Evolutionary conservation across 2,888 invertebrate species (phyloP), one percentile per base, ranked within the genome.

Genomic region (Apamea epomidion): DNA sequence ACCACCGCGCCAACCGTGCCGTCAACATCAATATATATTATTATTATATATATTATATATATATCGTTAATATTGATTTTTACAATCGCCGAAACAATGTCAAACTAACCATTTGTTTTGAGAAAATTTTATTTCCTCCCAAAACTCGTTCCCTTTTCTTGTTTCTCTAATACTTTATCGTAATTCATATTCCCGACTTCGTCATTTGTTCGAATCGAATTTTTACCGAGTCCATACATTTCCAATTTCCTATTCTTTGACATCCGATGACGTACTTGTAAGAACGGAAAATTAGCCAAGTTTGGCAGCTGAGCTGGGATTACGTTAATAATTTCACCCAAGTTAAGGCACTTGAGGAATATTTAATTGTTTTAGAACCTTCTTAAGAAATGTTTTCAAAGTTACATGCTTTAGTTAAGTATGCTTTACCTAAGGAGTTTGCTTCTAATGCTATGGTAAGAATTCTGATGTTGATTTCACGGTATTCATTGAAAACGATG

Each of bases 321-420:
- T 84, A 86, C 90, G 80, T 89, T 90, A 87, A 90, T 89, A 90
- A 89, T 89, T 89, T 90, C 83, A 67, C 42, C 75, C 80, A 79
- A 90, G 84, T 89, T 90, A 85, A 85, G 81, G 82, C 82, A 83
- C 75, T 90, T 87, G 74, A 84, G 80, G 82, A 89, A 89, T 89
- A 87, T 89, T 89, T 89, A 85, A 89, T 87, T 90, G 86, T 88
- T 90, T 84, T 80, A 78, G 73, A 83, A 87, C 85, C 87, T 88
- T 90, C 89, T 88, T 87, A 82, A 81, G 82, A 78, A 87, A 89
- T 86, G 74, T 84, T 85, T 87, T 84, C 58, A 42, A 83, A 87
- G 81, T 80, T 70, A 79, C 76, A 86, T 85, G 74, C 77, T 78
- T 85, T 81, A 84, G 67, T 76, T 78, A 82, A 83, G 73, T 76